Percentiles rank a stretch among this genome's conserved stretches.
phyloP scores from a whole-genome alignment of 2,113 vertebrate genomes.

The Sylvia atricapilla region DNA sequence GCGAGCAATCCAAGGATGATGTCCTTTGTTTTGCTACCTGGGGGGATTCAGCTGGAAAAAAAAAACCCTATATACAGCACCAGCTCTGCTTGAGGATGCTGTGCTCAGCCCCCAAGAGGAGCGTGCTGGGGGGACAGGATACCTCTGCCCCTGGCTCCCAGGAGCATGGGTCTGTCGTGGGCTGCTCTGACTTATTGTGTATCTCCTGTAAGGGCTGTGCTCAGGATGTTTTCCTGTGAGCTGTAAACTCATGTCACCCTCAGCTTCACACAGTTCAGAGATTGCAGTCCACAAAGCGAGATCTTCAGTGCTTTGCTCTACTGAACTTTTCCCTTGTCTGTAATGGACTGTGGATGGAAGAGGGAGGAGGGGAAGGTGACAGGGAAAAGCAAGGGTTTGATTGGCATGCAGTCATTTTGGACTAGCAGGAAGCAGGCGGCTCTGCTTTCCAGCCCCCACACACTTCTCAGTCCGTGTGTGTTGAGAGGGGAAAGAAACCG shows the following conservation, averaged over 20 bases:
- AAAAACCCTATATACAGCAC: not conserved
- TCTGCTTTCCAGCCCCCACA: slow-evolving; percentile 17
- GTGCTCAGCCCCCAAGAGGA: not conserved
- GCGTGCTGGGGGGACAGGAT: accelerated
- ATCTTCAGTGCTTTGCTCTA: not conserved
- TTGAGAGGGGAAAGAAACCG: slow-evolving; percentile 16
- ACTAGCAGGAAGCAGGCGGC: not conserved
- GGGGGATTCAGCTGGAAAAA: not conserved
- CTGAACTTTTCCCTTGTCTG: not conserved
- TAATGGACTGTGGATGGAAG: not conserved
- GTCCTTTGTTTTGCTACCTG: not conserved
- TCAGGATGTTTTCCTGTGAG: not conserved
- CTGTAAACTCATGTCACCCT: not conserved
- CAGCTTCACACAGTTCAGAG: not conserved
- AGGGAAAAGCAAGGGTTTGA: slow-evolving; percentile 9
- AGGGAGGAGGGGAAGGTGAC: not conserved
- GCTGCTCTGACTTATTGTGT: not conserved
- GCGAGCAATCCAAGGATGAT: accelerated
- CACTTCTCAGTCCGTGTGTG: slow-evolving; percentile 6
- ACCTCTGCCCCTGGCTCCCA: accelerated
- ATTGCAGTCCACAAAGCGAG: not conserved
- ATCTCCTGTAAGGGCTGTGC: accelerated
- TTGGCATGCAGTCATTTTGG: slow-evolving; percentile 39
- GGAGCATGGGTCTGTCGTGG: not conserved
- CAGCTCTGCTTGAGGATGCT: not conserved